Evolutionary conservation across 37 sponge, comb jelly and placozoan genomes (phyloP).

Genomic region (Oopsacas minuta): DNA sequence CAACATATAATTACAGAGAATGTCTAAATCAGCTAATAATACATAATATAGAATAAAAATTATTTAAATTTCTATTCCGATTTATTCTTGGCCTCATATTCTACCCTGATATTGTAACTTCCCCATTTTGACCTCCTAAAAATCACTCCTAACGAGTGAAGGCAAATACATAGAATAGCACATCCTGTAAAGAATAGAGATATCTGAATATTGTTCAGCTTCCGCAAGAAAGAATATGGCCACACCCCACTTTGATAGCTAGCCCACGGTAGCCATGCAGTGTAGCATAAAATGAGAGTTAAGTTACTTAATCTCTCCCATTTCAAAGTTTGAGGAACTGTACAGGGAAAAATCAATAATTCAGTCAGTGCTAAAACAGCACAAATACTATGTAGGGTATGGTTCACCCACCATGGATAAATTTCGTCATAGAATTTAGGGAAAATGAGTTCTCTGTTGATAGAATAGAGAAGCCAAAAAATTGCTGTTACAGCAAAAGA

Average conservation of each 20-base stretch:
- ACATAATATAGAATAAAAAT: no score
- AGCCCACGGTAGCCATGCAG: neutral
- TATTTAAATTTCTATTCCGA: neutral
- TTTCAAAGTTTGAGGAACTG: neutral
- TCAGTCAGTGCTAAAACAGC: neutral
- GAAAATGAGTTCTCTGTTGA: neutral
- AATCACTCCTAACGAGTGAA: neutral
- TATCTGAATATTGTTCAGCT: neutral
- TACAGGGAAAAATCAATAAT: neutral
- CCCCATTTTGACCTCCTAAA: neutral
- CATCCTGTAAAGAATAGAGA: neutral
- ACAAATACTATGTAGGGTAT: neutral
- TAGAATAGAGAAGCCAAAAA: neutral
- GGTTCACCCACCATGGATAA: constrained; percentile 15
- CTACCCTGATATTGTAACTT: neutral
- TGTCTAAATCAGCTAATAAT: no score
- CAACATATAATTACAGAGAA: no score
- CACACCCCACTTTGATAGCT: neutral
- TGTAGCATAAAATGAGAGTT: neutral
- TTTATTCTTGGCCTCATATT: neutral
- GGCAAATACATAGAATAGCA: neutral
- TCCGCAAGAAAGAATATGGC: neutral
- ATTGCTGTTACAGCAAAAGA: neutral
- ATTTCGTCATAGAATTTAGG: neutral
- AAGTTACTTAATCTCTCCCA: neutral